Evolutionary conservation across 2,888 invertebrate genomes (phyloP).

Genomic region (Serripes groenlandicus): DNA sequence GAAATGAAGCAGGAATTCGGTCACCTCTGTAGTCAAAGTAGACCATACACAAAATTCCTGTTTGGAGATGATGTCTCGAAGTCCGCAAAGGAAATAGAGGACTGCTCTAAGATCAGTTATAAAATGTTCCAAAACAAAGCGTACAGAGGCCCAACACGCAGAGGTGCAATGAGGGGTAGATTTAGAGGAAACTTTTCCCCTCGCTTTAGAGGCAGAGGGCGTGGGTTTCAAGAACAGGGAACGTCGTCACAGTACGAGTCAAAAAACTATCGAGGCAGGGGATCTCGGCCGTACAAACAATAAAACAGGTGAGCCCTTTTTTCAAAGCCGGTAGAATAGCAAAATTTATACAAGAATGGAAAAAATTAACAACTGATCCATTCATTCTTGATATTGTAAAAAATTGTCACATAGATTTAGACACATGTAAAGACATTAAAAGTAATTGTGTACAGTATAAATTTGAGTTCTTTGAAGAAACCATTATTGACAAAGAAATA

Average conservation of each 20-base stretch:
- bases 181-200: no score
- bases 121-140: no score
- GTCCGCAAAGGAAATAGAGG: slow-evolving; percentile 38
- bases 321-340: slow-evolving; percentile 38
- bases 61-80: slow-evolving; percentile 36
- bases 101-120: no score
- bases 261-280: no score
- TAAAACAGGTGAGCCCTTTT: neutral
- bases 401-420: slow-evolving; percentile 39
- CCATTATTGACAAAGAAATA: slow-evolving; percentile 31
- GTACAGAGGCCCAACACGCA: no score
- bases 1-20: no score
- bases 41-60: neutral
- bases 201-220: no score
- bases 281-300: no score
- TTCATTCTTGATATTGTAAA: slow-evolving; percentile 40
- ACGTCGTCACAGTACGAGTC: no score
- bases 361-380: slow-evolving; percentile 32
- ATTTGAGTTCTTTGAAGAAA: slow-evolving; percentile 1
- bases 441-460: neutral
- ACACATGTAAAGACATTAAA: neutral
- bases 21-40: no score
- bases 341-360: slow-evolving; percentile 38
- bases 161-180: no score
- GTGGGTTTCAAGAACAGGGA: no score